A percentile compares a stretch with the other conserved stretches of the same genome.
phyloP scores from a whole-genome alignment of 2,113 vertebrate species.

The Plecotus auritus region DNA sequence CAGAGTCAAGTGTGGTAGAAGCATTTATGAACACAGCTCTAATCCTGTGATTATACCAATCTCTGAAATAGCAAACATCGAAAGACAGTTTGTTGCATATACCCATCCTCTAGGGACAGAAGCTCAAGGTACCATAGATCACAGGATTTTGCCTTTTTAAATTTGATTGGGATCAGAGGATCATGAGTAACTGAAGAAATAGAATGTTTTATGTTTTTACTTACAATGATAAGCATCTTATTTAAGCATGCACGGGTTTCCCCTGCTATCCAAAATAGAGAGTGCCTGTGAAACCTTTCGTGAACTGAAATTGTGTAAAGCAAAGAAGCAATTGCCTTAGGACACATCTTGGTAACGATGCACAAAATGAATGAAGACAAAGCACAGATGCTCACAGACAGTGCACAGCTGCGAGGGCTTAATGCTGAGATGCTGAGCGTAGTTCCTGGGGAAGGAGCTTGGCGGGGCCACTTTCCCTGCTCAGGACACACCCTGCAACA shows the following conservation, averaged over 20 bases:
- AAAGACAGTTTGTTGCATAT: neutral
- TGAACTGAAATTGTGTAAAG: neutral
- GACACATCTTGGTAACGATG: neutral
- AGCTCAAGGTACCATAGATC: neutral
- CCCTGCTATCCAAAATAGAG: neutral
- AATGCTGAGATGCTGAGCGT: neutral
- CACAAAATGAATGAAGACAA: neutral
- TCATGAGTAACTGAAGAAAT: neutral
- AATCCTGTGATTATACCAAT: neutral
- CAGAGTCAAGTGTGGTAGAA: neutral
- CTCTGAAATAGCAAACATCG: neutral
- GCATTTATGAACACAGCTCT: neutral
- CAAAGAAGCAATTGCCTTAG: neutral
- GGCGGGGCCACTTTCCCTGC: no score
- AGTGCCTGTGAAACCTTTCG: neutral
- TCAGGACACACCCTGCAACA: neutral
- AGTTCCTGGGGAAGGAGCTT: neutral
- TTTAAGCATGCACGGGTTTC: neutral
- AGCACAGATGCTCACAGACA: neutral
- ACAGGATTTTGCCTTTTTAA: neutral
- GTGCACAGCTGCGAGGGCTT: neutral
- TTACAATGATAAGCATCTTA: neutral
- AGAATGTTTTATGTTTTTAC: neutral
- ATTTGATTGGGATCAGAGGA: slow-evolving; percentile 8
- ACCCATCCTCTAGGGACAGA: neutral